phyloP scores from a whole-genome alignment of 2,797 vertebrate species.

The Tolypeutes matacus region DNA sequence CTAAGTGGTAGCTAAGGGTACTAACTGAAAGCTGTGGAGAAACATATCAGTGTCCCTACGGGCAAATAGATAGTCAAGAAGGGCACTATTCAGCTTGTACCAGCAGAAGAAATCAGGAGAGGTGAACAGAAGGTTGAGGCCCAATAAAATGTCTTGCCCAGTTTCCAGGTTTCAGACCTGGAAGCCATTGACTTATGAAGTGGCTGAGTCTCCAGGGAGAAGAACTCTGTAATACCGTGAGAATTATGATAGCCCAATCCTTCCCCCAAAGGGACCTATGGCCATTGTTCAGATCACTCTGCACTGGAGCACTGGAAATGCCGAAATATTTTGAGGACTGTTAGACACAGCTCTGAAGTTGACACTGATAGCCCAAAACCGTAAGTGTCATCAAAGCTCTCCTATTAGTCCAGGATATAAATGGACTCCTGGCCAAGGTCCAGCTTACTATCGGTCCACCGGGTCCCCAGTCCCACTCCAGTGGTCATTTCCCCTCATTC shows the following conservation, averaged over 20 bases:
- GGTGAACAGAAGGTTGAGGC: not conserved
- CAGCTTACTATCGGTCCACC: not conserved
- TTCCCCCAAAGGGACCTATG: not conserved
- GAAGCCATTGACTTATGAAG: not conserved
- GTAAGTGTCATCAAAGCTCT: not conserved
- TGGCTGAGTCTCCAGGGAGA: not conserved
- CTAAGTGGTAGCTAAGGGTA: not conserved
- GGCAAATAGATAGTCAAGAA: not conserved
- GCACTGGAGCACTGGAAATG: not conserved
- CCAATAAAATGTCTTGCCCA: not conserved
- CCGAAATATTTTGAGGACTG: not conserved
- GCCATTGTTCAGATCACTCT: not conserved
- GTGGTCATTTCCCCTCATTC: not conserved
- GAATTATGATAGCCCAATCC: not conserved
- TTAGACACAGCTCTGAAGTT: not conserved
- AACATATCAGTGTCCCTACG: not conserved
- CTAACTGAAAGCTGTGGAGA: not conserved
- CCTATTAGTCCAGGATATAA: not conserved
- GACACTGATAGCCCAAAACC: not conserved
- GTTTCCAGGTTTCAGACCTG: not conserved
- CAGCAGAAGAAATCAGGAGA: not conserved
- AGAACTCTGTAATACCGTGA: not conserved
- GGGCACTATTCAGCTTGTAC: not conserved
- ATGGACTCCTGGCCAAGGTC: not conserved
- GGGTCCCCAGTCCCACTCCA: not conserved